These are phyloP conservation scores for Coturnix japonica DNA, from an alignment of 2,113 vertebrate species.

Conservation along the genomic window DNA sequence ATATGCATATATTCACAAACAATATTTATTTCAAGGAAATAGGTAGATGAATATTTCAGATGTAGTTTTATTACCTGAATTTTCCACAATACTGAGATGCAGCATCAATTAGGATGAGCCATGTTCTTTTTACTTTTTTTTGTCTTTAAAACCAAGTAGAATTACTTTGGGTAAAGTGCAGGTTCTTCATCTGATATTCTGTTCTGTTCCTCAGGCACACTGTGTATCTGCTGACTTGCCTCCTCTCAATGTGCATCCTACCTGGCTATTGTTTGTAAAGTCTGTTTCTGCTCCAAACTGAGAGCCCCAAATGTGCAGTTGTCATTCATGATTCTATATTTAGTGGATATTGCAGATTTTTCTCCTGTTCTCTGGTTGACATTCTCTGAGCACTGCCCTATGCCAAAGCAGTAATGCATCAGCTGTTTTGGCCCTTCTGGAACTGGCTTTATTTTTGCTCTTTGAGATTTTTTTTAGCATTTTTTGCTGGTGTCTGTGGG, in stretches of 20 bases:
- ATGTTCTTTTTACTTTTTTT: neutral
- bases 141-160: neutral
- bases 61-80: neutral
- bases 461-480: neutral
- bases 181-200: neutral
- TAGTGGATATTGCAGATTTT: neutral
- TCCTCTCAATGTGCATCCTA: neutral
- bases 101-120: neutral
- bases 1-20: neutral
- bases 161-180: neutral
- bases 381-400: neutral
- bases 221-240: neutral
- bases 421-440: neutral
- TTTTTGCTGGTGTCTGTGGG: neutral
- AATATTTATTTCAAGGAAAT: neutral
- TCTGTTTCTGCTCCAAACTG: neutral
- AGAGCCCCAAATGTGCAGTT: neutral
- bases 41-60: neutral
- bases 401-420: neutral
- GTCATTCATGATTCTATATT: neutral
- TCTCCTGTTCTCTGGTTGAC: neutral
- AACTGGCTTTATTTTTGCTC: conserved; percentile 7
- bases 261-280: neutral
- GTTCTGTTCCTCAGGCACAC: neutral
- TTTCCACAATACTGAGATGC: neutral